Evolutionary conservation across 1,140 invertebrate genomes (phyloP), one percentile per base, ranked within the genome.

Genomic region (Musca domestica): DNA sequence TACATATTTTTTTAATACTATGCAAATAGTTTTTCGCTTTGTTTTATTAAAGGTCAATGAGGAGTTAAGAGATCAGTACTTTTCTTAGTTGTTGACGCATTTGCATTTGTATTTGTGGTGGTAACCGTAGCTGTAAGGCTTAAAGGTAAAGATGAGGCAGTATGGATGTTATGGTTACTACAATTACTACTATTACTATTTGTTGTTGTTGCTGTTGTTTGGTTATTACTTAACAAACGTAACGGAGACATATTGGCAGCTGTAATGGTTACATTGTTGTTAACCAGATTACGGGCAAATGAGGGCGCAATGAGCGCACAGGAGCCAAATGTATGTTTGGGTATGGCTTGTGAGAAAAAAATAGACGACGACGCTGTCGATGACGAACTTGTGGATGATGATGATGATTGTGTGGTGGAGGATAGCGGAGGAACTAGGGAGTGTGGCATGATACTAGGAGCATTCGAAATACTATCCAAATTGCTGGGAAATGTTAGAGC

Each of bases 241-340:
- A 69, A 17, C 64, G 67, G 12, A 67, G 69, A 61, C 17, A 12
- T 67, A 23, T 54, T 48, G 14, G 22, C 23, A 4, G 67, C 23
- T 64, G 70, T 58, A 47, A 73, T 41, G 34, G 34, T 46, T 41
- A 67, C 41, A 51, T 64, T 30, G 58, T 61, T 23, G 48, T 66
- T 20, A 23, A 67, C 20, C 12, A 73, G 15, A 58, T 64, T 67
- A 23, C 69, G 65, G 58, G 71, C 76, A 67, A 80, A 80, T 66
- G 74, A 75, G 22, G 78, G 78, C 17, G 78, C 73, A 47, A 78
- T 25, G 14, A 81, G 41, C 0, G 76, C 76, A 51, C 78, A 81
- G 1, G 78, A 79, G n/a, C 78, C 78, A 23, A 81, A 81, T 0
- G 78, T 81, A 64, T 81, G 78, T 66, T 77, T 80, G 20, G 75